Conservation (phyloP, 2,113 vertebrate species). For the Pampusana beccarii region DNA sequence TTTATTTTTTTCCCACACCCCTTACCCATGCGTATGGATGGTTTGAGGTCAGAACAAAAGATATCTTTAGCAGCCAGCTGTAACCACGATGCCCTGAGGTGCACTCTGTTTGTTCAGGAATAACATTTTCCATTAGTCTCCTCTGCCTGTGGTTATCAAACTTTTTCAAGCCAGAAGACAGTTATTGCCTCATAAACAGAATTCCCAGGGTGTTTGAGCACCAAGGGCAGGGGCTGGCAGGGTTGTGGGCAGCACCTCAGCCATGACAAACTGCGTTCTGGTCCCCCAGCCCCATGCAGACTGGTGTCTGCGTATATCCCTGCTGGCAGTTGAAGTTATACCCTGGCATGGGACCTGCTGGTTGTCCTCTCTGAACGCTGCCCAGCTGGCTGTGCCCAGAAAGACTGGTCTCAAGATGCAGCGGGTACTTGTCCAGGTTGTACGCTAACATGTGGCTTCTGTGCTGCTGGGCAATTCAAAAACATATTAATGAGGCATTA, state of each 20-base stretch:
- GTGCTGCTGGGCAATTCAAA: neutral
- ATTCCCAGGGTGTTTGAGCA: neutral
- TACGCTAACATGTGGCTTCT: neutral
- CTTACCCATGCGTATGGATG: neutral
- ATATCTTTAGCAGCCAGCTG: neutral
- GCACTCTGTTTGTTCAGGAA: neutral
- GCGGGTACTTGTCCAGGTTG: neutral
- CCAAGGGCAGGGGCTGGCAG: neutral
- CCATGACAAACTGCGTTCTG: neutral
- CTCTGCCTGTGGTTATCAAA: neutral
- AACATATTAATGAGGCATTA: neutral
- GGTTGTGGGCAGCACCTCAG: neutral
- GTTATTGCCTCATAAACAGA: neutral
- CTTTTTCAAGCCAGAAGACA: neutral
- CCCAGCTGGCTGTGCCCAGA: neutral
- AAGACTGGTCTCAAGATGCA: neutral
- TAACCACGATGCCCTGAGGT: neutral
- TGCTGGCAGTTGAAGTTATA: neutral
- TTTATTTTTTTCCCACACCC: fast-evolving
- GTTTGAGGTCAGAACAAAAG: neutral
- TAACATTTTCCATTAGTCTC: neutral
- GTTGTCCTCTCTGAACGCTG: neutral
- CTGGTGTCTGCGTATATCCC: too few relatives aligned
- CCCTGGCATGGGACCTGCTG: neutral
- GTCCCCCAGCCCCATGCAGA: neutral